These are phyloP conservation scores for Hypsopygia costalis DNA, from an alignment of 2,888 invertebrate genomes.

Conservation along the genomic window DNA sequence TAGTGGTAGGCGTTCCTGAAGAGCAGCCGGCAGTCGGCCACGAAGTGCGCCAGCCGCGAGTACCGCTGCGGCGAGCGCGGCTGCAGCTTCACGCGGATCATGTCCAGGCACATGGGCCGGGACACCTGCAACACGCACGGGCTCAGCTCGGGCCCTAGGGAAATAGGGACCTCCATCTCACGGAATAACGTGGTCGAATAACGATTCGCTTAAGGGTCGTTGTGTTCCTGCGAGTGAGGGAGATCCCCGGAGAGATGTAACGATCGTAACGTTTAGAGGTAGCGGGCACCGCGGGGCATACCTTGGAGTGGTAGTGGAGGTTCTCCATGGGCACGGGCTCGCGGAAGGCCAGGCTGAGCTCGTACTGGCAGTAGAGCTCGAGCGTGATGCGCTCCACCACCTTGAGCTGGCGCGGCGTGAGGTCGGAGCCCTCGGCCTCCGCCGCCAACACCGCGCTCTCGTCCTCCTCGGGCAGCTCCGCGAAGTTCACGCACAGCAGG, in stretches of 20 bases:
- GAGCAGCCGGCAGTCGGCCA: slow-evolving; percentile 90
- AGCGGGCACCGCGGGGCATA: too few relatives aligned
- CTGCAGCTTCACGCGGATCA: slow-evolving; percentile 89
- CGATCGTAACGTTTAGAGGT: too few relatives aligned
- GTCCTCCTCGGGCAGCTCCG: slow-evolving; percentile 74
- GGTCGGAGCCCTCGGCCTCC: slow-evolving; percentile 57
- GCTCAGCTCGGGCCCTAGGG: too few relatives aligned
- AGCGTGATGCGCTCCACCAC: slow-evolving; percentile 91
- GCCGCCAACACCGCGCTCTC: slow-evolving; percentile 35
- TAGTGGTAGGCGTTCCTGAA: slow-evolving; percentile 93
- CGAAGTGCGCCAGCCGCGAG: slow-evolving; percentile 86
- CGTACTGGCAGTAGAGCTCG: slow-evolving; percentile 95
- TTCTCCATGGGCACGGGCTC: slow-evolving; percentile 88
- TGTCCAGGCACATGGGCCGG: slow-evolving; percentile 92
- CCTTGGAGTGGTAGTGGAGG: slow-evolving; percentile 57
- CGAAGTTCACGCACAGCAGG: slow-evolving; percentile 91
- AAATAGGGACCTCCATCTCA: too few relatives aligned
- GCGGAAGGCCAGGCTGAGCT: slow-evolving; percentile 92
- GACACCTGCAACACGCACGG: too few relatives aligned
- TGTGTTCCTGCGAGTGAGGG: too few relatives aligned
- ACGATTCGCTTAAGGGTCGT: too few relatives aligned
- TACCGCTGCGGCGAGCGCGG: slow-evolving; percentile 87
- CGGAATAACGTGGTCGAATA: too few relatives aligned
- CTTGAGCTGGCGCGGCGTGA: slow-evolving; percentile 83
- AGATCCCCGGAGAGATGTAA: too few relatives aligned